Evolutionary conservation across 2,888 invertebrate species (phyloP).

Genomic region (Andrena dorsata): DNA sequence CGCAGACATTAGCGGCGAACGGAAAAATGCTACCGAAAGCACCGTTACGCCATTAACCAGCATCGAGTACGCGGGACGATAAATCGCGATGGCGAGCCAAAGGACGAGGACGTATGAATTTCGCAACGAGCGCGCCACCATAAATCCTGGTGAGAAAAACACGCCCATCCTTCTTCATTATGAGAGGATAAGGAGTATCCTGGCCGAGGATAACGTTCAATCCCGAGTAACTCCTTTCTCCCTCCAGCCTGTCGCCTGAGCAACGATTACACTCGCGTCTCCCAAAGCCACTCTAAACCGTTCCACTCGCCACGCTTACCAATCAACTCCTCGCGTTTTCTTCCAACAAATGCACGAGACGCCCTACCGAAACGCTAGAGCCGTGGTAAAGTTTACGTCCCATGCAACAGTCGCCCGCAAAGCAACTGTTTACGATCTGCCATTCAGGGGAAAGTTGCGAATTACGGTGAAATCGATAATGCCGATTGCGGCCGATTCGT

Average conservation of each 20-base stretch:
- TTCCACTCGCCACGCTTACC: conserved; percentile 15
- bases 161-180: conserved; percentile 64
- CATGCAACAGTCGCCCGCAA: conserved; percentile 33
- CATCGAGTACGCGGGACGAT: conserved; percentile 21
- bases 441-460: conserved; percentile 41
- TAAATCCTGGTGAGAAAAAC: conserved; percentile 63
- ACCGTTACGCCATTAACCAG: conserved; percentile 37
- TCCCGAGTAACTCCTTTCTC: conserved; percentile 12
- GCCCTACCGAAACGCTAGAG: conserved; percentile 63
- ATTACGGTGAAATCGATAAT: conserved; percentile 34
- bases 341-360: background rate
- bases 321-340: conserved; percentile 39
- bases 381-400: conserved; percentile 66
- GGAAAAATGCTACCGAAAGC: conserved; percentile 6
- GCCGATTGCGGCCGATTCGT: conserved; percentile 12
- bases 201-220: conserved; percentile 42
- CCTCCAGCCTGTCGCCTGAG: conserved; percentile 7
- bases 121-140: conserved; percentile 49
- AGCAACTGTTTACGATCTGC: conserved; percentile 57
- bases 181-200: conserved; percentile 59
- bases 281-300: conserved; percentile 42
- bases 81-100: conserved; percentile 28
- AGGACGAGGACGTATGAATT: conserved; percentile 53
- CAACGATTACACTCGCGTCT: conserved; percentile 32
- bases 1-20: background rate